Evolutionary conservation across 2,113 vertebrate genomes (phyloP), one percentile per base, ranked within the genome.

Genomic region (Cavia porcellus): DNA sequence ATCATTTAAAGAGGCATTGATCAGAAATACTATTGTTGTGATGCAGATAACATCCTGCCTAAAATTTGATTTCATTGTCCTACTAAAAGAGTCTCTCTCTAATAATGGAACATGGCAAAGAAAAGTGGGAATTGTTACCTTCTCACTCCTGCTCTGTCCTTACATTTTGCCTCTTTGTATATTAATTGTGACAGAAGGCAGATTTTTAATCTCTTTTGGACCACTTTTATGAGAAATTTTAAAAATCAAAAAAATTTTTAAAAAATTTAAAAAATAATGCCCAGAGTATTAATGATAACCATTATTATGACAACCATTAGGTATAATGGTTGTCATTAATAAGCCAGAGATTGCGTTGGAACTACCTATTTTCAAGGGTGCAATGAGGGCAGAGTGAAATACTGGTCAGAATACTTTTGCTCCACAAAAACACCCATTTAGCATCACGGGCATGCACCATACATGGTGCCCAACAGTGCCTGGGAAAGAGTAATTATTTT

Each of bases 281-380:
- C 42, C 52, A 70, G 30, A 79, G 45, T 92, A 24, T 88, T 93
- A 96, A 45, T 91, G 80, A 89, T 10, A 75, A 22, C 14, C 30
- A 81, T 61, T 30, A 87, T 59, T n/a, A n/a, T n/a, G n/a, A n/a
- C n/a, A n/a, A n/a, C n/a, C n/a, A n/a, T n/a, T n/a, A n/a, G n/a
- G 12, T 35, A 70, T 70, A 74, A 45, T 89, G 50, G 50, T 52
- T 52, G 9, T 52, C 50, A 35, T 89, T 82, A 7, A 61, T 64
- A 94, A 87, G 84, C 57, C 38, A 89, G 89, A 89, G 64, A 47
- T 68, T 38, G 66, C 89, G 15, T 86, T 82, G 57, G 59, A 14
- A 70, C 9, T 96, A 72, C 47, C 77, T 94, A 93, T 92, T 94
- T 82, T 77, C 38, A 68, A 81, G 96, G 75, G 86, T 52, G 19